Evolutionary conservation across 2,113 vertebrate genomes (phyloP).

Genomic region (Cottus gobio): DNA sequence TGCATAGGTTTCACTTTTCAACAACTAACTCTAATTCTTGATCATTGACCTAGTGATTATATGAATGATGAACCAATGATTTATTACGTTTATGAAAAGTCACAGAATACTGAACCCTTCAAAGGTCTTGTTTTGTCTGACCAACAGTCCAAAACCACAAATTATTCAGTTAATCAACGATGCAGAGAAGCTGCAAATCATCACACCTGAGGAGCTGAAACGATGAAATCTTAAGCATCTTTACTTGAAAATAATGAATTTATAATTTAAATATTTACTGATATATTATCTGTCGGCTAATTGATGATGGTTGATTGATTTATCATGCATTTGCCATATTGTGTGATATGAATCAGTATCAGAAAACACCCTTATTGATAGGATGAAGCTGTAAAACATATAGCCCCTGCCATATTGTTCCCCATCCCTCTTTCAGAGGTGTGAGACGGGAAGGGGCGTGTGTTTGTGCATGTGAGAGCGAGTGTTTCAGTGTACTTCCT

Average conservation of each 20-base stretch:
- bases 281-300: not conserved
- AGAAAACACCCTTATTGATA: not conserved
- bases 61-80: not conserved
- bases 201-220: not conserved
- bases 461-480: slow-evolving; percentile 28
- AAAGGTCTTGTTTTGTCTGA: not conserved
- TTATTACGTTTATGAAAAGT: not conserved
- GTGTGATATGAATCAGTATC: not conserved
- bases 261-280: not conserved
- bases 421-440: slow-evolving; percentile 45
- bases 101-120: not conserved
- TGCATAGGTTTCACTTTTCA: not conserved
- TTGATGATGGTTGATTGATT: not conserved
- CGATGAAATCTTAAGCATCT: not conserved
- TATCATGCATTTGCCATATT: not conserved
- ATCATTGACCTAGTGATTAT: not conserved
- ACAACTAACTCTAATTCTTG: not conserved
- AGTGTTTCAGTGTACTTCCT: slow-evolving; percentile 52
- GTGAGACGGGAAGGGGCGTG: slow-evolving; percentile 51
- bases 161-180: not conserved
- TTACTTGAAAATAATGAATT: no score
- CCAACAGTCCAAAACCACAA: not conserved
- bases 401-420: slow-evolving; percentile 22
- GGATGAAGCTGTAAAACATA: not conserved
- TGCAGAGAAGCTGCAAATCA: not conserved